Evolutionary conservation across 2,888 invertebrate genomes (phyloP), one percentile per base, ranked within the genome.

Genomic region (Caenorhabditis macrosperma): DNA sequence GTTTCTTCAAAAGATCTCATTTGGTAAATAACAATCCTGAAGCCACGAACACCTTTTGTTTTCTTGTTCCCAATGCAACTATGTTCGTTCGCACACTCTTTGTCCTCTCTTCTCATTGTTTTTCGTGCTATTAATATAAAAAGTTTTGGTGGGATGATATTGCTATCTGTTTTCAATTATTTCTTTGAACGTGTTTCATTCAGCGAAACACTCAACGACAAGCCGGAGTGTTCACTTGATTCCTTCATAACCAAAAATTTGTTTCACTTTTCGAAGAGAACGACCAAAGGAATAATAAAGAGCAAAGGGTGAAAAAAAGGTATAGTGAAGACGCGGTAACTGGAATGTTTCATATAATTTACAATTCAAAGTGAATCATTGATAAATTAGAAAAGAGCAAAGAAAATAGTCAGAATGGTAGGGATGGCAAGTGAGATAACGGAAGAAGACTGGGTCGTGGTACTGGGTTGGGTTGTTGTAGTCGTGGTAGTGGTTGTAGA

Each of bases 401-500:
- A 33, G 33, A 67, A 26, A 28, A 61, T n/a, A 9, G 75, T 75
- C 5, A 75, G 35, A 9, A 75, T 6, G 20, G 54, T 26, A 17
- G 75, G 75, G 20, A 67, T 17, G 35, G 35, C 52, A n/a, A 60
- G 20, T 10, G 75, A 67, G 60, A 67, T 26, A 30, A 55, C 17
- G 6, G 75, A 67, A 35, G 75, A 66, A 12, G 60, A 74, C n/a
- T 74, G 55, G 10, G 69, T 69, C 0, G 69, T 17, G 3, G 69
- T 69, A 9, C n/a, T 52, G 2, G 69, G 69, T 30, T 26, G 33
- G 10, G 46, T 66, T 24, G 44, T 55, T 0, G 66, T 66, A 0
- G 55, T 55, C 30, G 64, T 20, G 12, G 50, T 57, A 35, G 41
- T 57, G 10, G 66, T 63, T 20, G 63, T 26, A 20, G 33, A 4